phyloP scores from a whole-genome alignment of 2,797 vertebrate genomes.

The Bovichtus diacanthus region DNA sequence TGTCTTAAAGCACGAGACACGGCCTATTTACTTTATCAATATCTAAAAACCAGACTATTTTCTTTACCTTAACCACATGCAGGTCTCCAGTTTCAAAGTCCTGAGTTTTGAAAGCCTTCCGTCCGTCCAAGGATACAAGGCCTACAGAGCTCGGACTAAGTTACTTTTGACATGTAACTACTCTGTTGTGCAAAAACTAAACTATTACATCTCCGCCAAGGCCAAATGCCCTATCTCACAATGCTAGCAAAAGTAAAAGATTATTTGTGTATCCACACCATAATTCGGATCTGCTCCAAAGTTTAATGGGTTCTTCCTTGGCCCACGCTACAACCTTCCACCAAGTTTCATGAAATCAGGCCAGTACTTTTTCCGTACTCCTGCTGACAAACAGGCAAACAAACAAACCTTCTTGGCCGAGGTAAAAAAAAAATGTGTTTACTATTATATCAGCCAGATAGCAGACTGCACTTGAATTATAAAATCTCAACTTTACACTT shows the following conservation, averaged over 20 bases:
- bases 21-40: neutral
- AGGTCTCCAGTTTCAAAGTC: neutral
- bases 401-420: too few species aligned
- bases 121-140: neutral
- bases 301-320: too few species aligned
- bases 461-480: conserved; percentile 16
- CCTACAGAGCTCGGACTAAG: neutral
- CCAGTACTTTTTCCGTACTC: too few species aligned
- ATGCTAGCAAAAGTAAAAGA: too few species aligned
- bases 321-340: too few species aligned
- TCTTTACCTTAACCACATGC: neutral
- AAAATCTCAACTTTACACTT: conserved; percentile 42
- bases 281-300: too few species aligned
- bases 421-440: conserved; percentile 18
- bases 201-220: neutral
- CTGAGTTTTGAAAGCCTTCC: neutral
- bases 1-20: neutral
- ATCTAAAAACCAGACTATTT: neutral
- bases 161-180: conserved; percentile 4
- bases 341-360: too few species aligned
- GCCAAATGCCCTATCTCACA: too few species aligned
- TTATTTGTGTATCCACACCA: too few species aligned
- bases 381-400: too few species aligned
- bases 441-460: conserved; percentile 12
- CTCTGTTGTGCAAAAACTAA: neutral